Evolutionary conservation across 2,888 invertebrate genomes (phyloP), one percentile per base, ranked within the genome.

Genomic region (Epirrhoe alternata): DNA sequence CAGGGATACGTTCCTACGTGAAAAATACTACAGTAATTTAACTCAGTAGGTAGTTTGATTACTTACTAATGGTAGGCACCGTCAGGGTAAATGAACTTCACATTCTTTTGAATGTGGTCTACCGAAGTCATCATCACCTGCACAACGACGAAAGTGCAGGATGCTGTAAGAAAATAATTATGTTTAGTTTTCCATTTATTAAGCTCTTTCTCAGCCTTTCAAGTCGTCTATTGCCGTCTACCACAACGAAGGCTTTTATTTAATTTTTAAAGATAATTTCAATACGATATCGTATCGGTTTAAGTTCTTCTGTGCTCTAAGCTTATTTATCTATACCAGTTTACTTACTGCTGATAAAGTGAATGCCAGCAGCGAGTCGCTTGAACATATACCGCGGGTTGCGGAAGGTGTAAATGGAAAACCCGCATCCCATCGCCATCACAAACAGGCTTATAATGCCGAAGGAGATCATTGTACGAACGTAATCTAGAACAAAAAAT

Each of bases 361-460:
- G 97, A 68, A 97, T 96, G 17, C 97, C 96, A 0, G 97, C 97
- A 4, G 97, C 97, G 30, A 98, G 94, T 45, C 98, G 94, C 84
- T 98, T 98, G 91, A 97, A 97, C 96, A 97, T 97, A 85, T 98
- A 98, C 5, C 97, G 94, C 3, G 97, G 97, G 82, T 97, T 96
- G 73, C 94, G 94, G 84, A 98, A 96, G 14, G 97, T 97, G 84
- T 98, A 98, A 71, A 96, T 94, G 6, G 97, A 97, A 86, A 97
- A 97, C 1, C 96, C 94, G 59, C 96, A 95, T 0, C 97, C 97
- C 95, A 97, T 95, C 51, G 95, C 86, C 96, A 97, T 97, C 50
- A 97, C 94, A 72, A 97, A 95, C 64, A 97, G 85, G 69, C 96
- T 96, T 79, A 98, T 97, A 74, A 97, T 95, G 52, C 97, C 96